Evolutionary conservation across 2,888 invertebrate species (phyloP), one percentile per base, ranked within the genome.

Genomic region (Pyralis farinalis): DNA sequence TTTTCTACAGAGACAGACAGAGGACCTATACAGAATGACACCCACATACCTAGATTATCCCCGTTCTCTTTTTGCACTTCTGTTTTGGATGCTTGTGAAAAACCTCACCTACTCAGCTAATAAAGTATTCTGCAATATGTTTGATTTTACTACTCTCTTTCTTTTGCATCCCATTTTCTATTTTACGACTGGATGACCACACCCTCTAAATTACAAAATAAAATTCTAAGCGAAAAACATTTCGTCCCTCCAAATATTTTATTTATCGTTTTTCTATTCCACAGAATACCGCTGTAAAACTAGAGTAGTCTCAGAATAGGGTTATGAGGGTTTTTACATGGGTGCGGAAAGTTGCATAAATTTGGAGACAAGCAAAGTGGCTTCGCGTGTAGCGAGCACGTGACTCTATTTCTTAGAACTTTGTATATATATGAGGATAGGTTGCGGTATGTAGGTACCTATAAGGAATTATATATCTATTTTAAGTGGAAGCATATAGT

Each of bases 331-430:
- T 64, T 59, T 55, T 59, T 56, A 54, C 55, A 50, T 53, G 45
- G 43, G 49, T 46, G 51, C 47, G 55, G 58, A 58, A 61, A 74
- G 63, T 71, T 79, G 80, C 74, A 82, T 80, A 81, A 70, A 78
- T 81, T 79, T 70, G 66, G 71, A 69, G 69, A 67, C 63, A 66
- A 62, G 71, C 70, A 71, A 76, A 82, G 81, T 81, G 77, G 64
- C 67, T 81, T 82, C 68, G 65, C 78, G 53, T 83, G 79, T 82
- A 63, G 49, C 35, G 28, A 47, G 71, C 60, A 76, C 78, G 82
- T 81, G 78, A 82, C 78, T 72, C 63, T 67, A 71, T 77, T 76
- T 56, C 63, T 54, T 57, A 55, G 58, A 54, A 62, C 55, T 59
- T 60, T 60, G 49, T 4, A 7, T 25, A 25, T 25, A 25, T 16